A percentile compares a stretch with the other conserved stretches of the same genome.
These are phyloP conservation scores for Todus mexicanus DNA, from an alignment of 2,797 vertebrate genomes.

Conservation along the genomic window DNA sequence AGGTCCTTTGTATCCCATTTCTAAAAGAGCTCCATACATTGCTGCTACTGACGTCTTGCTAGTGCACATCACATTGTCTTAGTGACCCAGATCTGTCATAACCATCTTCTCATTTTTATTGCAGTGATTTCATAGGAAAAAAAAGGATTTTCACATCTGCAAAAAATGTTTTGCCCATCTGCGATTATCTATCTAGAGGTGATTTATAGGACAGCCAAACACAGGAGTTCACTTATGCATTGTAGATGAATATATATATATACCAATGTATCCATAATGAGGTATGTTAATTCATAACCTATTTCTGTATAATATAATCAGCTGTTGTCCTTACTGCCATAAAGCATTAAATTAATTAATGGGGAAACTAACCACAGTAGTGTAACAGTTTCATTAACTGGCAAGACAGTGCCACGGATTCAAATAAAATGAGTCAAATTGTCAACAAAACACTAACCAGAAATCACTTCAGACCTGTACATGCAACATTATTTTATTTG, in stretches of 20 bases:
- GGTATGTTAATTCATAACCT: not conserved
- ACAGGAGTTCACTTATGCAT: not conserved
- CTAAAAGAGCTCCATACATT: not conserved
- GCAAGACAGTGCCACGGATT: not conserved
- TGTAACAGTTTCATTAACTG: not conserved
- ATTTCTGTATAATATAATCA: not conserved
- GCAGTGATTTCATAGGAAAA: not conserved
- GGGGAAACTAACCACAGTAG: not conserved
- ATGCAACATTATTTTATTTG: not conserved
- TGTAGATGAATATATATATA: not conserved
- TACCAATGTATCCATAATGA: not conserved
- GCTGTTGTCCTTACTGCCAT: not conserved
- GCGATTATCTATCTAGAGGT: not conserved
- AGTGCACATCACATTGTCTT: not conserved
- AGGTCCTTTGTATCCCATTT: not conserved
- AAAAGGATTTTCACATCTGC: not conserved
- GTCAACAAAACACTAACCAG: not conserved
- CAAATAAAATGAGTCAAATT: not conserved
- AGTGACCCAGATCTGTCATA: constrained; percentile 46
- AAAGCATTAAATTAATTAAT: not conserved
- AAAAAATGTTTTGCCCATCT: not conserved
- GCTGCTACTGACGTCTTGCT: not conserved
- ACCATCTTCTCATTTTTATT: not conserved
- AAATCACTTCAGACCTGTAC: not conserved
- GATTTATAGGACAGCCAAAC: not conserved